Evolutionary conservation across 2,113 vertebrate species (phyloP).

Genomic region (Aegithalos caudatus): DNA sequence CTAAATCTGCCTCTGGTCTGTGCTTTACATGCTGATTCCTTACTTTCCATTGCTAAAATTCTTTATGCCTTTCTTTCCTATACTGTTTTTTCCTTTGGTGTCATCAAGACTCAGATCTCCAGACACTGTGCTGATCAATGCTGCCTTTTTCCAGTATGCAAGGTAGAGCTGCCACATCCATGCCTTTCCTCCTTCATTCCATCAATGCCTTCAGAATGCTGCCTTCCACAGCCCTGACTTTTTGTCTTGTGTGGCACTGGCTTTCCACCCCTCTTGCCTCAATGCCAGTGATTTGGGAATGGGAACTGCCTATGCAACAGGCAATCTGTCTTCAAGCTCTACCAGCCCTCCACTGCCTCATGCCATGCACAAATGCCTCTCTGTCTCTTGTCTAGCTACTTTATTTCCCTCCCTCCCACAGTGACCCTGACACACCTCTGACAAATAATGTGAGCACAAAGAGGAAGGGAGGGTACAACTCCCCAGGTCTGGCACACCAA

Average conservation of each 20-base stretch:
- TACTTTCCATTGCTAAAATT: background rate
- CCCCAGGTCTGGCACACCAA: background rate
- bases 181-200: background rate
- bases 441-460: rapidly evolving
- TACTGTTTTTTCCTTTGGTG: background rate
- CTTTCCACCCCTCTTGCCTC: background rate
- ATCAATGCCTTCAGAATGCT: background rate
- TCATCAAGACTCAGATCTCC: background rate
- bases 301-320: background rate
- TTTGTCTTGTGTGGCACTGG: background rate
- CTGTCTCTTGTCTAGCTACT: background rate
- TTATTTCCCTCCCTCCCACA: background rate
- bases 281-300: background rate
- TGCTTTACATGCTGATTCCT: background rate
- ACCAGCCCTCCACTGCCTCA: background rate
- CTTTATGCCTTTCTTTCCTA: background rate
- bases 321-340: background rate
- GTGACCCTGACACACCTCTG: background rate
- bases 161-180: background rate
- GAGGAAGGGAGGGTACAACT: background rate
- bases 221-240: background rate
- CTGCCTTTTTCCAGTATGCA: background rate
- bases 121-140: background rate
- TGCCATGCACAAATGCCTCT: background rate
- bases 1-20: background rate